Percentiles rank a stretch among this genome's conserved stretches.
These are phyloP conservation scores for Sardinella longiceps DNA, from an alignment of 2,797 vertebrate genomes.

Conservation along the genomic window DNA sequence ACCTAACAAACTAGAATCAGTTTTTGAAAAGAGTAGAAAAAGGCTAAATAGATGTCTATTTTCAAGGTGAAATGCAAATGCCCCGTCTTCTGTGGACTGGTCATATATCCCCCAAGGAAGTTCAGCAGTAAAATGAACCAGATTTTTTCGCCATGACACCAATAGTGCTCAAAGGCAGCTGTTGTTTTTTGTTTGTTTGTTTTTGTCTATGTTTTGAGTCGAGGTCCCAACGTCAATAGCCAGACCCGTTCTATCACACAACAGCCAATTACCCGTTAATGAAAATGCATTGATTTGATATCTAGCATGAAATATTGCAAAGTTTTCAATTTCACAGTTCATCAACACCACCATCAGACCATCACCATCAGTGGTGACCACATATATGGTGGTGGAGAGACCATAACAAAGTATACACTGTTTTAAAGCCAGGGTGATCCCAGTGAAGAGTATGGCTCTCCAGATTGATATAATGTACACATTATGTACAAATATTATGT, in stretches of 20 bases:
- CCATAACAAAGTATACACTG: neutral
- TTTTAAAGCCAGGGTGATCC: neutral
- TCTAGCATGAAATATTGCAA: constrained; percentile 9
- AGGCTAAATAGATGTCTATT: neutral
- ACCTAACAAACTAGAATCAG: no score
- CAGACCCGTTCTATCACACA: neutral
- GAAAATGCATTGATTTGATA: neutral
- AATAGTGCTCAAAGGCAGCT: neutral
- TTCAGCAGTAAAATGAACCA: neutral
- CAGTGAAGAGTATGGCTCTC: neutral
- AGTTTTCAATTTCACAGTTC: constrained; percentile 37
- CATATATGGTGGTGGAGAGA: neutral
- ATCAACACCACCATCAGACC: constrained; percentile 46
- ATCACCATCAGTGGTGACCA: constrained; percentile 58
- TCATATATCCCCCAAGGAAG: neutral
- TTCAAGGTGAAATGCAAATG: neutral
- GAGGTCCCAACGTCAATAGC: neutral
- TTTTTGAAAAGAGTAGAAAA: no score
- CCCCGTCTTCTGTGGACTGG: neutral
- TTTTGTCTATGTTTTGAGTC: neutral
- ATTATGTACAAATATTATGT: neutral
- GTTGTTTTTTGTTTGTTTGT: no score
- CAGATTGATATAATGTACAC: neutral
- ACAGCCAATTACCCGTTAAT: neutral
- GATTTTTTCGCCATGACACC: neutral